Evolutionary conservation across 35 echinoderm and acorn worm species (phyloP), one percentile per base, ranked within the genome.

Genomic region (Anneissia japonica): DNA sequence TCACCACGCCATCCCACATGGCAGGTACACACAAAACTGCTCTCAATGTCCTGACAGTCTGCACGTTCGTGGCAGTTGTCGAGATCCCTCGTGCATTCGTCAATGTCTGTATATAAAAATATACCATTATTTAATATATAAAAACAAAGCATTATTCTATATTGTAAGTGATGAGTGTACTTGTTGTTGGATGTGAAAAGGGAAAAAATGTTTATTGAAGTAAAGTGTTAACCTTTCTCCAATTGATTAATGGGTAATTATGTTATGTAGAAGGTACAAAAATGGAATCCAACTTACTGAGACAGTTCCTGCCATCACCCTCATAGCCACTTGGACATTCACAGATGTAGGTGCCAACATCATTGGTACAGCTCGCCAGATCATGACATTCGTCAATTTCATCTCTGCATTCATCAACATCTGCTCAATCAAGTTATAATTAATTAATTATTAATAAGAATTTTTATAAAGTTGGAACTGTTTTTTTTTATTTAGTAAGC

Each of bases 251-350:
- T n/a, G n/a, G n/a, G n/a, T n/a, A n/a, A n/a, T n/a, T n/a, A n/a
- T n/a, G n/a, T n/a, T n/a, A n/a, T n/a, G n/a, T n/a, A n/a, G n/a
- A n/a, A n/a, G n/a, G n/a, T n/a, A n/a, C n/a, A n/a, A n/a, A n/a
- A n/a, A n/a, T n/a, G n/a, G n/a, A n/a, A n/a, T n/a, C n/a, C n/a
- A 34, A 77, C 32, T 81, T 81, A 81, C 79, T 39, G 35, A 38
- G 5, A 39, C 79, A 81, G 5, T 36, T 10, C 16, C 28, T 40
- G 36, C 79, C 79, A 39, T 81, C 79, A 30, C 79, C 79, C n/a
- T 29, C n/a, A 40, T 81, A 81, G 0, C 79, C 79, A 38, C 3
- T 16, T 9, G 35, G 35, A 26, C 79, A 81, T 38, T 81, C 79
- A 39, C 79, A 81, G 79, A 40, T 39, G 26, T 38, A 81, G 30